Evolutionary conservation across 2,888 invertebrate genomes (phyloP).

Genomic region (Drosophila stalkeri): DNA sequence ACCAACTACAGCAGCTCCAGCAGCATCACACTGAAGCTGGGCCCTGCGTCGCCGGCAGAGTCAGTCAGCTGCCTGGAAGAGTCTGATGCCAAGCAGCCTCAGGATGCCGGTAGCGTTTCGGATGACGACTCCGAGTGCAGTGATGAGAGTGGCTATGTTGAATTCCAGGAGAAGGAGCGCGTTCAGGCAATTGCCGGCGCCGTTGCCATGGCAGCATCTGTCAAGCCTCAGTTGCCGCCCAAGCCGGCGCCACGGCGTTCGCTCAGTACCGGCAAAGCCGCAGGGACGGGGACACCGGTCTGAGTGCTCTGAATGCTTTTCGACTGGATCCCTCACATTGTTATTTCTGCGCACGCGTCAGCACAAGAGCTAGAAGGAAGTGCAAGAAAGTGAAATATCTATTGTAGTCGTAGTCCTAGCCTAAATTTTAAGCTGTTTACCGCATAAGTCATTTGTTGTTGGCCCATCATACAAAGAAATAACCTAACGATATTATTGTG

Average conservation of each 20-base stretch:
- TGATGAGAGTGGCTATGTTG: slow-evolving; percentile 96
- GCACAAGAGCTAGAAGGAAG: slow-evolving; percentile 43
- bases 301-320: slow-evolving; percentile 61
- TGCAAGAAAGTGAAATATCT: slow-evolving; percentile 65
- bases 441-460: slow-evolving; percentile 67
- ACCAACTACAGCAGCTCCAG: slow-evolving; percentile 83
- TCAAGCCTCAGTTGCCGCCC: slow-evolving; percentile 64
- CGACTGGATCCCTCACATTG: slow-evolving; percentile 52
- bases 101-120: slow-evolving; percentile 32
- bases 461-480: slow-evolving; percentile 65
- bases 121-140: slow-evolving; percentile 91
- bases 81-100: slow-evolving; percentile 30
- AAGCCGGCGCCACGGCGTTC: slow-evolving; percentile 80
- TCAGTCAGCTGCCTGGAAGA: slow-evolving; percentile 61
- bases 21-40: slow-evolving; percentile 81
- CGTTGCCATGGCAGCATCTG: slow-evolving; percentile 23
- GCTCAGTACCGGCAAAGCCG: slow-evolving; percentile 40
- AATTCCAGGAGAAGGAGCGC: slow-evolving; percentile 87
- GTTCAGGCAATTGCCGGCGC: slow-evolving; percentile 32
- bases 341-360: slow-evolving; percentile 70
- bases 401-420: slow-evolving; percentile 57
- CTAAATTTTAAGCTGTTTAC: slow-evolving; percentile 49
- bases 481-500: slow-evolving; percentile 69
- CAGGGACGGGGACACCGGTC: slow-evolving; percentile 62
- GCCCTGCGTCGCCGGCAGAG: slow-evolving; percentile 64